Percentiles rank a stretch among this genome's conserved stretches.
phyloP scores from a whole-genome alignment of 2,113 vertebrate genomes.

The Notarius quadriscutis region DNA sequence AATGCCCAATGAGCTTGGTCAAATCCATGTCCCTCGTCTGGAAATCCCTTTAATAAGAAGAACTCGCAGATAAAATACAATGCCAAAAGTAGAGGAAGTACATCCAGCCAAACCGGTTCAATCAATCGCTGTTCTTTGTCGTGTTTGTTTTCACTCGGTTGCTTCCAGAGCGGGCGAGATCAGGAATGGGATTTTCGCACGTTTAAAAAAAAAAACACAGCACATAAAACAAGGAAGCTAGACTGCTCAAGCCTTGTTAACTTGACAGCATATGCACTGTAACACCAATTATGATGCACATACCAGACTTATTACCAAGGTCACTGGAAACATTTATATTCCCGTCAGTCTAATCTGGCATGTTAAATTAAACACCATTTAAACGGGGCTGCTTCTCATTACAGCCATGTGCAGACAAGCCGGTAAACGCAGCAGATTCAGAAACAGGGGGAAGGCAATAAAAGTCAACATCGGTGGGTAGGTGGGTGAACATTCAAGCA shows the following conservation, averaged over 20 bases:
- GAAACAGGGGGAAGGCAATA: conserved; percentile 24
- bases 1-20: conserved; percentile 35
- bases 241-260: background rate
- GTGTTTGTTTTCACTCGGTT: background rate
- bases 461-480: background rate
- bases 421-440: conserved; percentile 4
- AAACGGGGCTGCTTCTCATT: conserved; percentile 32
- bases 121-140: conserved; percentile 11
- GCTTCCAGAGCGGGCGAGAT: background rate
- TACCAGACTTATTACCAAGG: background rate
- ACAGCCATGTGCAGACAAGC: conserved; percentile 23
- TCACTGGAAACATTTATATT: conserved; percentile 1
- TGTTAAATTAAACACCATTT: conserved; percentile 21
- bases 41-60: background rate
- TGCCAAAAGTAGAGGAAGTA: conserved; percentile 22
- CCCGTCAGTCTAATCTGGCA: conserved; percentile 7
- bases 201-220: background rate
- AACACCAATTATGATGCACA: background rate
- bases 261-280: background rate
- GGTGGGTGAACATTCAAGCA: background rate
- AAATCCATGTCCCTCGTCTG: background rate
- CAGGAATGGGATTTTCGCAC: background rate
- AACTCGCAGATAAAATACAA: conserved; percentile 10
- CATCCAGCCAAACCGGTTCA: conserved; percentile 28
- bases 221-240: background rate